Conservation (phyloP, 2,888 invertebrate species). For the Patella caerulea region DNA sequence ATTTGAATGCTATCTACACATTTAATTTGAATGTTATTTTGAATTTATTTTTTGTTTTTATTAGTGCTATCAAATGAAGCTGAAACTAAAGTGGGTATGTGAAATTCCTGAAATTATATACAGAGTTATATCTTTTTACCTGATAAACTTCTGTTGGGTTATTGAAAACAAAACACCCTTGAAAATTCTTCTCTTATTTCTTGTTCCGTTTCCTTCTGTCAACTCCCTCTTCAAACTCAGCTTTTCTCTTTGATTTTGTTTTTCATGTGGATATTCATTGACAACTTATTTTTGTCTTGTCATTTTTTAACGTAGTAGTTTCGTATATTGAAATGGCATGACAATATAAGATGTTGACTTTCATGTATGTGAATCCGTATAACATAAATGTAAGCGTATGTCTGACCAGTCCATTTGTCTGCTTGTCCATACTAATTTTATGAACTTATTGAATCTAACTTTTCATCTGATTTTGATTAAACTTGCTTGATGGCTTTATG, state of each 20-base stretch:
- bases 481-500: no score
- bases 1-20: slow-evolving; percentile 2
- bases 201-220: slow-evolving; percentile 13
- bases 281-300: slow-evolving; percentile 11
- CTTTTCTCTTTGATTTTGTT: slow-evolving; percentile 13
- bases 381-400: no score
- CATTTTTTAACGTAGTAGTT: background rate
- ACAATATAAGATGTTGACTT: no score
- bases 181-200: slow-evolving; percentile 4
- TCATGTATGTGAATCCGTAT: no score
- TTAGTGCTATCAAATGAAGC: slow-evolving; percentile 68
- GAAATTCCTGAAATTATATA: slow-evolving; percentile 23
- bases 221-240: slow-evolving; percentile 8
- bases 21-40: slow-evolving; percentile 40
- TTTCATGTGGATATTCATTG: slow-evolving; percentile 20
- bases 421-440: no score
- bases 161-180: background rate
- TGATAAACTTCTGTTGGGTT: background rate
- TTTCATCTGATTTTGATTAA: no score
- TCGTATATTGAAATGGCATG: no score
- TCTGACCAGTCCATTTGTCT: no score
- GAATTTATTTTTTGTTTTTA: slow-evolving; percentile 50
- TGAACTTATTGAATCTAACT: no score
- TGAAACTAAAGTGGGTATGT: slow-evolving; percentile 66
- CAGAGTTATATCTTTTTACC: background rate